phyloP scores from a whole-genome alignment of 2,113 vertebrate species.

The Ailurus styani region DNA sequence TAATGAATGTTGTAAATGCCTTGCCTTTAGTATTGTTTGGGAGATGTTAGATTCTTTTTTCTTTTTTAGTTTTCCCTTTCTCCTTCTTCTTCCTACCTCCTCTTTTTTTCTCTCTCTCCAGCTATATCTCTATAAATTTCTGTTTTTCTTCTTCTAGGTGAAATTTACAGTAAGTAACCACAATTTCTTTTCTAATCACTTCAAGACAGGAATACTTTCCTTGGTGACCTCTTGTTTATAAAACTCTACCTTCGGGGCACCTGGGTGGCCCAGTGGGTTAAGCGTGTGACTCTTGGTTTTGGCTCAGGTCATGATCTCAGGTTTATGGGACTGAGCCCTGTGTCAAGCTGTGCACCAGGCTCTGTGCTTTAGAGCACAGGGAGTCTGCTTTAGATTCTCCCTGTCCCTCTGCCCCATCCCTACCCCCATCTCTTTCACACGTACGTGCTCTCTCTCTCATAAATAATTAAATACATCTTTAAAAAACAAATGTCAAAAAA shows the following conservation, averaged over 20 bases:
- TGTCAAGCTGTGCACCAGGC: not conserved
- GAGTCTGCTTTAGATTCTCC: not conserved
- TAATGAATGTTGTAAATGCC: not conserved
- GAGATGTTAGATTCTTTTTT: not conserved
- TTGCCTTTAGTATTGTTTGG: not conserved
- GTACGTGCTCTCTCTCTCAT: not conserved
- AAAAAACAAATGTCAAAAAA: not conserved
- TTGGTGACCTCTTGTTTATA: not conserved
- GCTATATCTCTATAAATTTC: not conserved
- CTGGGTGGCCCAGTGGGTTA: not conserved
- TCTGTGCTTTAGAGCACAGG: no score
- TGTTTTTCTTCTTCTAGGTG: not conserved
- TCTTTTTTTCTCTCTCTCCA: not conserved
- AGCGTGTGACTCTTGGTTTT: not conserved
- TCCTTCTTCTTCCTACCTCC: not conserved
- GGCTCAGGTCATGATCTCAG: not conserved
- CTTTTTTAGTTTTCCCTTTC: not conserved
- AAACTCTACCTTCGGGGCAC: not conserved
- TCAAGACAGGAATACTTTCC: not conserved
- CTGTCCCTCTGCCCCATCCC: not conserved
- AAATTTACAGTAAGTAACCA: not conserved
- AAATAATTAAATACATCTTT: not conserved
- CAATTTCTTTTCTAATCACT: not conserved
- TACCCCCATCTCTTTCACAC: not conserved
- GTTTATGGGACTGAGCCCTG: not conserved